Base-by-base conservation (phyloP, 2,113 vertebrate species). In the Pelvicachromis taeniatus region DNA sequence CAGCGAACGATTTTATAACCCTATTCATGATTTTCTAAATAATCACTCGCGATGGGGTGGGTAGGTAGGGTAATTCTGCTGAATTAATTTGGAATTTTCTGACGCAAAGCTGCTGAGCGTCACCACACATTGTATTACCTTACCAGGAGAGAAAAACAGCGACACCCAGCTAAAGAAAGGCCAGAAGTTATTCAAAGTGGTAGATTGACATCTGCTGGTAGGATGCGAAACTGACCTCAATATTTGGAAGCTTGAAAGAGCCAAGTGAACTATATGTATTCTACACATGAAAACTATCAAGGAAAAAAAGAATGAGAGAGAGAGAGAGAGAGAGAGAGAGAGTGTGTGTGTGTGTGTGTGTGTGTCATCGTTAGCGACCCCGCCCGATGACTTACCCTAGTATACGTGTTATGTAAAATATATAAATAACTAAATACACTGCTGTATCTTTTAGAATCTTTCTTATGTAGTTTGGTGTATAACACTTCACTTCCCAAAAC, bases 151-250 rank as follows among this genome's bases (percentile, higher is more conserved):
- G 78, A 50, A 38, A 59, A 50, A 54, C 80, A 86, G 35, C 54
- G 54, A 77, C 65, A 54, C 61, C 48, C 19, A 70, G 31, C 17
- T 50, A 23, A 3, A 29, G 21, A 29, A 58, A 56, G 19, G 17
- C 11, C 10, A 40, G 2, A 23, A 4, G 1, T 23, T 13, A 83
- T 93, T 75, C 68, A 6, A 88, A 70, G 90, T 84, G 29, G 31
- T 85, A 80, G 82, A 59, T 45, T 86, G 91, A 93, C 93, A 94
- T 89, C 95, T 95, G 58, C 89, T 94, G 95, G 94, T 42, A 10
- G 40, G 65, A 70, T 33, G 3, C 77, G 52, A 73, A 85, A 85
- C 6, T 68, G 61, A 16, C 7, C 48, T 58, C 17, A 17, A 11
- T 56, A n/a, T 38, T 55, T 70, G 40, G 23, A 40, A 14, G 1